These are phyloP conservation scores for Percina caprodes DNA, from an alignment of 2,113 vertebrate species.

Conservation along the genomic window DNA sequence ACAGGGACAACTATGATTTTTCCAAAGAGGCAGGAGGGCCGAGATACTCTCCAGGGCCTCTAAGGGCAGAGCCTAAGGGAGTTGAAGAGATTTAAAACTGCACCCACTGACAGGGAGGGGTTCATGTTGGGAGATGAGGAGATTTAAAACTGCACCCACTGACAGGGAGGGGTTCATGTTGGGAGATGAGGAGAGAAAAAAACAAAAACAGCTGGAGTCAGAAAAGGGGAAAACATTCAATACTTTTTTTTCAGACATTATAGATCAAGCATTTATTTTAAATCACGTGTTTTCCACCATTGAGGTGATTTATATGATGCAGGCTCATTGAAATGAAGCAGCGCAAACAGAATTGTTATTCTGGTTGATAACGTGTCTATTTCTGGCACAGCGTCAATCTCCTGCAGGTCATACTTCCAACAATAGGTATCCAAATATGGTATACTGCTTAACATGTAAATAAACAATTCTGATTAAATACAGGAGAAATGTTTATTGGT, in stretches of 20 bases:
- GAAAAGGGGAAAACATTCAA: neutral
- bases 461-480: too few relatives aligned
- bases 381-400: too few relatives aligned
- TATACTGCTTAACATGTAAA: too few relatives aligned
- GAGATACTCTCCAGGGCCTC: slow-evolving; percentile 2
- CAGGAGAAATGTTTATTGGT: too few relatives aligned
- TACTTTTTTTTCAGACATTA: neutral
- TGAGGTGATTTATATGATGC: neutral
- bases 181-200: neutral
- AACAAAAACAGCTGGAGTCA: neutral
- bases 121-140: neutral
- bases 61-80: neutral
- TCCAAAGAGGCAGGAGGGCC: neutral
- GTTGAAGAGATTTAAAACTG: neutral
- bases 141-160: neutral
- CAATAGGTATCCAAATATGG: too few relatives aligned
- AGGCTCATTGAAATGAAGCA: neutral
- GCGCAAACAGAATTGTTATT: too few relatives aligned
- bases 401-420: too few relatives aligned
- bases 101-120: neutral
- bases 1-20: neutral
- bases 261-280: neutral
- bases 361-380: too few relatives aligned
- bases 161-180: neutral
- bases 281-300: neutral